Base-by-base conservation (phyloP, 2,888 invertebrate genomes). In the Tiliacea aurago region DNA sequence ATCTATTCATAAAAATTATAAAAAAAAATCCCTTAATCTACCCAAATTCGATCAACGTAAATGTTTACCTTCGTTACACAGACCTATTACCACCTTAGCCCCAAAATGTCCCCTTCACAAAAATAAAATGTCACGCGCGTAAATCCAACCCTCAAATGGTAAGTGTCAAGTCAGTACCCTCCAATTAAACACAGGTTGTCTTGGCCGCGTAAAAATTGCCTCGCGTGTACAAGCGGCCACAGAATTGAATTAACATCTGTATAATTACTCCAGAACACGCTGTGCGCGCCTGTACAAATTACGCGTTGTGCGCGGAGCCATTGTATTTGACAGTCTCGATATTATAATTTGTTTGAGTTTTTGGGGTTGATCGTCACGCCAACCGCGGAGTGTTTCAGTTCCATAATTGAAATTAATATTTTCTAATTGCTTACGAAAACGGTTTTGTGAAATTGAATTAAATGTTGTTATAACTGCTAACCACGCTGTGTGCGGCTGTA, bases 201-300 rank as follows among this genome's bases (percentile, higher is more conserved):
- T 81, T 74, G 66, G 61, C 41, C 49, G 75, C 61, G 74, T 78
- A 85, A 86, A 88, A 85, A 83, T 81, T 66, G 47, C 69, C 49
- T 89, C 78, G 89, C 88, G 90, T 90, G 90, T 83, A 64, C 61
- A 71, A 67, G 63, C 56, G 72, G 70, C 68, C 77, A 74, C 70
- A 78, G 84, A 90, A 89, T 91, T 90, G 86, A 90, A 91, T 91
- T 90, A 91, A 88, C 73, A 72, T 68, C 47, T 51, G 71, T 62
- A 49, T 78, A 86, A 80, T 85, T 82, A 86, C 73, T 61, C 58
- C 43, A 37, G 62, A 76, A 62, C 82, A 79, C 76, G 75, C 56
- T 71, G 84, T 56, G 72, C 61, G 45, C 72, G 73, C 68, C 56
- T 71, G 71, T 76, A 80, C 80, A 73, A 70, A 63, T 70, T 84